Evolutionary conservation across 2,797 vertebrate species (phyloP), one percentile per base, ranked within the genome.

Genomic region (Graptemys geographica): DNA sequence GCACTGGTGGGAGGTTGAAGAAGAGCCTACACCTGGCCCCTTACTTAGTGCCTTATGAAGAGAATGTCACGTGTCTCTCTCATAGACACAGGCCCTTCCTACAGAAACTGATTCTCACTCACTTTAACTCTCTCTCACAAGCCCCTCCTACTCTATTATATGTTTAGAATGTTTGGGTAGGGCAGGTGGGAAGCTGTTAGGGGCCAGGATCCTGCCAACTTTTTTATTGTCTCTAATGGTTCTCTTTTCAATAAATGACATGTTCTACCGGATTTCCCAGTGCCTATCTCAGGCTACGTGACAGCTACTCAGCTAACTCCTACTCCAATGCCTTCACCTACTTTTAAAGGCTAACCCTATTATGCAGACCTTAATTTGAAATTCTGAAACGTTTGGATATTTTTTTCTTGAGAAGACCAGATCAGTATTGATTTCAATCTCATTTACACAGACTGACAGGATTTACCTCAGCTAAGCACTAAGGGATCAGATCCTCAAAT

Each of bases 281-380:
- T 51, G 91, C 69, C 90, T 44, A 28, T 27, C 10, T 84, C 0
- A 0, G 56, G 27, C 51, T 89, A 76, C 6, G 2, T 79, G 84
- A 90, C 25, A 0, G 7, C 6, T 79, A 55, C 53, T 83, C 69
- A 84, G 56, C 23, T 86, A 89, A 93, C 12, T 21, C 23, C 41
- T 69, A 82, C 31, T 28, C 56, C 18, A 65, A 91, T 85, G 89
- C 13, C n/a, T 90, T 80, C 6, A 25, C 1, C 12, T 16, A 3
- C 23, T 93, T 94, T 55, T 76, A 25, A 78, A 90, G 28, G n/a
- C 37, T 94, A 84, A 94, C n/a, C 33, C 28, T 69, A 18, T 87
- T 85, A 41, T 1, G 85, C 7, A 86, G 55, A 44, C 18, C 62
- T 85, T 95, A 83, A 85, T 33, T 49, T 65, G 82, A 82, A 27